Evolutionary conservation across 2,113 vertebrate genomes (phyloP).

Genomic region (Zosterops pallidus): DNA sequence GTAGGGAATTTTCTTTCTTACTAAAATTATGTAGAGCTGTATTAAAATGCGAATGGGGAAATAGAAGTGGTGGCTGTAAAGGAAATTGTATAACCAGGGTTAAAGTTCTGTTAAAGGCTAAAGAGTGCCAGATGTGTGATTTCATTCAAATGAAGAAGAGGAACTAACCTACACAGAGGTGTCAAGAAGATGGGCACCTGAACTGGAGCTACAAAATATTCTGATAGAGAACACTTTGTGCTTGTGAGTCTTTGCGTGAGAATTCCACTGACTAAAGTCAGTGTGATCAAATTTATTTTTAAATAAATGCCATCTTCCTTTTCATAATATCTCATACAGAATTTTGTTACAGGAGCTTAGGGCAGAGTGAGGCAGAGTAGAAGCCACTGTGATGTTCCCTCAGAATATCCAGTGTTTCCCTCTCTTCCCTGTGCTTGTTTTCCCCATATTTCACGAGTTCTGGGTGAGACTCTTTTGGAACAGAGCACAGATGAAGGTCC

Average conservation of each 20-base stretch:
- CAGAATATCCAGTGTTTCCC: background rate
- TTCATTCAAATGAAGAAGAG: background rate
- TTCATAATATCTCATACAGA: background rate
- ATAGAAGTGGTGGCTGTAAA: background rate
- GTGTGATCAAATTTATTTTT: background rate
- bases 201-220: background rate
- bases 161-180: background rate
- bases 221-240: background rate
- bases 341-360: background rate
- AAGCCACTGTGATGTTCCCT: background rate
- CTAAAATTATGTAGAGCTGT: background rate
- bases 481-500: background rate
- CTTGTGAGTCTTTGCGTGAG: background rate
- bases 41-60: background rate
- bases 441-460: background rate
- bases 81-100: background rate
- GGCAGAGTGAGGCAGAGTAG: background rate
- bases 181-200: background rate
- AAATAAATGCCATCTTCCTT: background rate
- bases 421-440: background rate
- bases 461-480: background rate
- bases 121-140: background rate
- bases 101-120: background rate
- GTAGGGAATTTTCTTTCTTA: background rate
- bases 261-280: background rate